Percentiles rank a stretch among this genome's conserved stretches.
These are phyloP conservation scores for Okapia johnstoni DNA, from an alignment of 2,113 vertebrate species.

Conservation along the genomic window DNA sequence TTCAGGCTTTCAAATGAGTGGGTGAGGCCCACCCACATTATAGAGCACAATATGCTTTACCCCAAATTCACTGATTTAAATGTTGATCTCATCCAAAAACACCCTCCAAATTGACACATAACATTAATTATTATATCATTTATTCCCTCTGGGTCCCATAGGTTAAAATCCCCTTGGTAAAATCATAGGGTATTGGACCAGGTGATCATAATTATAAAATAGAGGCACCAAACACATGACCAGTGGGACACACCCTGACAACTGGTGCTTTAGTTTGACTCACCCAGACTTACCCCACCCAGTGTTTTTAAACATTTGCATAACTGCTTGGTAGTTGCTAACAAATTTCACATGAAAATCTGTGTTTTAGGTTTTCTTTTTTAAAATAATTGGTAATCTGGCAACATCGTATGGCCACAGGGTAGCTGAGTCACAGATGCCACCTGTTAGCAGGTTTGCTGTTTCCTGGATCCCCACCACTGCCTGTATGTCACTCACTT, in stretches of 20 bases:
- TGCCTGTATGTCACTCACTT: not conserved
- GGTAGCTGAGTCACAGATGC: not conserved
- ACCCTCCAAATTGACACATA: not conserved
- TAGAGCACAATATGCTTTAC: not conserved
- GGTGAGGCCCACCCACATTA: not conserved
- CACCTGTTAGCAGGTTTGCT: not conserved
- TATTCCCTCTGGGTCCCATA: not conserved
- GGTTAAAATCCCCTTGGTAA: not conserved
- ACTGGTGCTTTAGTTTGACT: not conserved
- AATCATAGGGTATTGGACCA: not conserved
- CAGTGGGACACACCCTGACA: not conserved
- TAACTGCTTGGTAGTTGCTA: not conserved
- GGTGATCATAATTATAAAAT: not conserved
- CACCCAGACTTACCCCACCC: not conserved
- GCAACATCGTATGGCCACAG: not conserved
- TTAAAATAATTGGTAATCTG: not conserved
- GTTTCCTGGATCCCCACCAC: not conserved
- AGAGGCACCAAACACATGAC: not conserved
- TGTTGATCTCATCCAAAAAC: not conserved
- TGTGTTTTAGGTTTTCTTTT: not conserved
- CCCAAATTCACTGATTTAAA: not conserved
- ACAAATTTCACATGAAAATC: not conserved
- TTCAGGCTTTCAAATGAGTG: not conserved
- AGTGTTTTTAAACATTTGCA: not conserved
- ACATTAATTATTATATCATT: not conserved